phyloP scores from a whole-genome alignment of 2,888 invertebrate species.

The Hirtodrosophila trivittata region DNA sequence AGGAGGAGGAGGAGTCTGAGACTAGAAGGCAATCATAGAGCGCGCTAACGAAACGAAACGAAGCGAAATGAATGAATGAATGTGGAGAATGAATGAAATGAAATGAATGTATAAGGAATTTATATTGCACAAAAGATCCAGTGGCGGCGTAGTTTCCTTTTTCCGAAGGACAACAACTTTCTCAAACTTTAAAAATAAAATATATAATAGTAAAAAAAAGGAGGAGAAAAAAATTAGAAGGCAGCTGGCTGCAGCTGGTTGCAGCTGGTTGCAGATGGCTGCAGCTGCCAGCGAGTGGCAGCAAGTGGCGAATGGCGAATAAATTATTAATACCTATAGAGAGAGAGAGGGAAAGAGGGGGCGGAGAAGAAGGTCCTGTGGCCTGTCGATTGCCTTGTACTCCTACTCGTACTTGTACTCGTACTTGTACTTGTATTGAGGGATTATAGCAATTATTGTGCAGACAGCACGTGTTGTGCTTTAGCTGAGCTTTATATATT shows the following conservation, averaged over 20 bases:
- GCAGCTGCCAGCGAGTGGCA: not conserved
- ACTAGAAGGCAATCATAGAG: constrained; percentile 37
- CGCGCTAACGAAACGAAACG: constrained; percentile 50
- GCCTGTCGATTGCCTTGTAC: too few species aligned
- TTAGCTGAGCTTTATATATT: not conserved
- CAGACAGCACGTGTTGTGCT: too few species aligned
- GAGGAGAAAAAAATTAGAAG: too few species aligned
- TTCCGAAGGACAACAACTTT: not conserved
- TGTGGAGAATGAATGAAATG: constrained; percentile 56
- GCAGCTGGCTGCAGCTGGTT: too few species aligned
- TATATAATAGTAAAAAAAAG: not conserved
- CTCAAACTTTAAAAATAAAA: too few species aligned
- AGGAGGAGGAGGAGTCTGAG: constrained; percentile 12
- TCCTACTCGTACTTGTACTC: too few species aligned
- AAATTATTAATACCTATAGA: not conserved
- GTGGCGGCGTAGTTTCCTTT: constrained; percentile 34
- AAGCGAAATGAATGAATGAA: constrained; percentile 63
- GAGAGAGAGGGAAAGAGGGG: too few species aligned
- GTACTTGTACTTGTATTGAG: not conserved
- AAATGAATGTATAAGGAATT: constrained; percentile 69
- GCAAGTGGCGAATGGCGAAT: not conserved
- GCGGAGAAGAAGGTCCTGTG: not conserved
- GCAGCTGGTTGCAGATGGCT: too few species aligned
- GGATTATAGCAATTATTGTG: not conserved
- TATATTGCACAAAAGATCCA: constrained; percentile 59